Conservation (phyloP, 2,113 vertebrate species). For the Leucoraja erinaceus region DNA sequence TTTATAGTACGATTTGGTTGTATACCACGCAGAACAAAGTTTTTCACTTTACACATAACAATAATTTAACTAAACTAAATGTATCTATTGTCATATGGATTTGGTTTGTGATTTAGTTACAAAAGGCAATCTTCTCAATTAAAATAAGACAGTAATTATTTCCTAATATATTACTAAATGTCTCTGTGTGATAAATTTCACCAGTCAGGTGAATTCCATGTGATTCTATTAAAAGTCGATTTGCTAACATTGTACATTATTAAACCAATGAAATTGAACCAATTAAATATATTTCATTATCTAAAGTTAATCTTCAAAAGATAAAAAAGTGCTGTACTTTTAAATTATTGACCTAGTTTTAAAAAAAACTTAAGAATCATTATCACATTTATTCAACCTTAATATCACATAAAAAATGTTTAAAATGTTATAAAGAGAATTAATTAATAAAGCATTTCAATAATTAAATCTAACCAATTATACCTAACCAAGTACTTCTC, state of each 20-base stretch:
- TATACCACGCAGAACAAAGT: no score
- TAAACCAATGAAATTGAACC: no score
- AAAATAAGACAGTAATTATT: background rate
- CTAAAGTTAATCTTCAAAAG: background rate
- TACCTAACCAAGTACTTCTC: background rate
- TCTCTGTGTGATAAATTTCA: background rate
- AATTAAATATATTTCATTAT: conserved; percentile 32
- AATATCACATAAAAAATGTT: background rate
- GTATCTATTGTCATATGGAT: background rate
- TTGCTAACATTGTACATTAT: conserved; percentile 17
- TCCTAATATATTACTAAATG: background rate
- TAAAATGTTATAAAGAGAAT: background rate
- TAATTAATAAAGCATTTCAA: conserved; percentile 24
- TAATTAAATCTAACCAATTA: conserved; percentile 32
- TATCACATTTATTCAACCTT: conserved; percentile 1
- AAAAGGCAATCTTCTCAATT: background rate
- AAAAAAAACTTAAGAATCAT: background rate
- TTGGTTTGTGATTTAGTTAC: background rate
- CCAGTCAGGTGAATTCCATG: background rate
- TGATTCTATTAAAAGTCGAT: background rate
- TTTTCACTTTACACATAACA: no score
- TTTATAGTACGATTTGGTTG: no score
- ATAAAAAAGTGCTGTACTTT: background rate
- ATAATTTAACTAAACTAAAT: background rate
- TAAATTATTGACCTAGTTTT: conserved; percentile 33